A percentile compares a stretch with the other conserved stretches of the same genome.
Evolutionary conservation across 2,113 vertebrate genomes (phyloP).

Genomic region (Gobiocypris rarus): DNA sequence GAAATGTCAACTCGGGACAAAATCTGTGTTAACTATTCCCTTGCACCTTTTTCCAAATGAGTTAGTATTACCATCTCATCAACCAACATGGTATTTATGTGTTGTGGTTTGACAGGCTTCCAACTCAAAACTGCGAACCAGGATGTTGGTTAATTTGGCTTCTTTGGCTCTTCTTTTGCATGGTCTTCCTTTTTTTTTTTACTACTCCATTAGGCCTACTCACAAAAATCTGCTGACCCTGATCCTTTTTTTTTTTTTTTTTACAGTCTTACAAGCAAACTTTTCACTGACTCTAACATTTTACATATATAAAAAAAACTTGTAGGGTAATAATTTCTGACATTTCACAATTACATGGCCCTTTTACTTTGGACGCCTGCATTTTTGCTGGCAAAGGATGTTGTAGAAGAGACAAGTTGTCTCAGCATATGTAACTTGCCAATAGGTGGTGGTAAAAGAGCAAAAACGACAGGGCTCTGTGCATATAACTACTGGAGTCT

Average conservation of each 20-base stretch:
- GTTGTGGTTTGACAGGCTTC: not conserved
- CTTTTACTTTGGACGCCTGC: not conserved
- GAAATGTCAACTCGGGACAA: not conserved
- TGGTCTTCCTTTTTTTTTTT: not conserved
- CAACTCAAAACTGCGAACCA: not conserved
- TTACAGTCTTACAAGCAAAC: not conserved
- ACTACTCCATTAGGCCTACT: not conserved
- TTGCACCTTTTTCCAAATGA: not conserved
- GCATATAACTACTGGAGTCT: not conserved
- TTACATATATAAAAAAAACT: not conserved
- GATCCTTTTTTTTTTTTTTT: too few relatives aligned
- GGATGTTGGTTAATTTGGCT: not conserved
- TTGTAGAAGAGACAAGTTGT: not conserved
- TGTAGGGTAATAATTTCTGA: not conserved
- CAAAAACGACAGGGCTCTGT: not conserved
- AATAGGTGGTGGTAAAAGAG: not conserved
- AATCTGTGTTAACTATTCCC: not conserved
- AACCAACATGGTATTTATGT: not conserved
- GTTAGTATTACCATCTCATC: not conserved
- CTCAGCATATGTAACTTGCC: not conserved
- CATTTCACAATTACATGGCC: not conserved
- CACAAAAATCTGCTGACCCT: slow-evolving; percentile 7
- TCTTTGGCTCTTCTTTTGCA: not conserved
- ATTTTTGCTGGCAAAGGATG: not conserved
- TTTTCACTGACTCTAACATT: not conserved